Evolutionary conservation across 1,140 invertebrate genomes (phyloP), one percentile per base, ranked within the genome.

Genomic region (Ericerus pela): DNA sequence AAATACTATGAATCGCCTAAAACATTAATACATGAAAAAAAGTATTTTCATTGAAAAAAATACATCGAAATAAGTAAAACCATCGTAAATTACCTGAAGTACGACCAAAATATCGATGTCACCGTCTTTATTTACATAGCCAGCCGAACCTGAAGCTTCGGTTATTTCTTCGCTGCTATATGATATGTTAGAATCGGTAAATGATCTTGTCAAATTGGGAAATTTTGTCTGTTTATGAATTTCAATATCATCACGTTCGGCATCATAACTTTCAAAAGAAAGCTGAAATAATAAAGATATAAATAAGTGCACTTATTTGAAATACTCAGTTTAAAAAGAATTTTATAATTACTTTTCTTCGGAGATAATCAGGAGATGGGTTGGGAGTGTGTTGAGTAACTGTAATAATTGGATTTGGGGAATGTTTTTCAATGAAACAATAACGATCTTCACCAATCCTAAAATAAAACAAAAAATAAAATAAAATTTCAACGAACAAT

Each of bases 81-180:
- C 30, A 22, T 4, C 12, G 11, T 26, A 29, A 33, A 18, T 58
- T 72, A 86, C 85, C 75, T 90, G 88, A 14, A 99, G 70, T 1
- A 98, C 81, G 8, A 97, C 84, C 69, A 84, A 79, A 59, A 89
- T 80, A 69, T 96, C 88, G 37, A 99, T 82, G 65, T 93, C 84
- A 0, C 96, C 96, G 64, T 96, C 89, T 64, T 84, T 83, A 27
- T 92, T 95, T 27, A 98, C 96, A 63, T 96, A 99, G 67, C 81
- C 79, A 14, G 81, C 71, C 0, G 92, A 90, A 0, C 94, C 96
- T 0, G 90, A 79, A 1, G 88, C 89, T 73, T 95, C 88, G 2
- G 79, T 79, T 53, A 79, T 69, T 61, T 85, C 82, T 27, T 78
- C 75, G 1, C 79, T 76, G 5, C 76, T 73, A 65, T 96, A 96